Percentiles rank a stretch among this genome's conserved stretches.
phyloP scores from a whole-genome alignment of 2,113 vertebrate species.

The Amazona vittata region DNA sequence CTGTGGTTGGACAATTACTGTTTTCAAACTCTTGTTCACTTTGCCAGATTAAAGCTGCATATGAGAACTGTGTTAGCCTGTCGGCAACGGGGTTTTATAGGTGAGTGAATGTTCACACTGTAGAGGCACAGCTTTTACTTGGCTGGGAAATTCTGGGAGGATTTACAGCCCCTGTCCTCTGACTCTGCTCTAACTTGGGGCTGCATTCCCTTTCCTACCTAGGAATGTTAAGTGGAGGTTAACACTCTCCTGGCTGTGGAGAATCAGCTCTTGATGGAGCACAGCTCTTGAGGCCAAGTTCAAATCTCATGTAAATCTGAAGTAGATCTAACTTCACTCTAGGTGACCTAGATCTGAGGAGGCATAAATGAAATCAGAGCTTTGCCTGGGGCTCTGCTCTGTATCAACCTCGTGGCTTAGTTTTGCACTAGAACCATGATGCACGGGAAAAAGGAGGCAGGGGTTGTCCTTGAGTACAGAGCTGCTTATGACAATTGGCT shows the following conservation, averaged over 20 bases:
- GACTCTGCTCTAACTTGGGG: neutral
- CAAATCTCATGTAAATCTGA: neutral
- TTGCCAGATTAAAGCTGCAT: constrained; percentile 86
- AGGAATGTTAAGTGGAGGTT: neutral
- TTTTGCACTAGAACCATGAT: neutral
- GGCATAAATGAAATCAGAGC: neutral
- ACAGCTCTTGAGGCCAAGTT: neutral
- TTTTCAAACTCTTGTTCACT: constrained; percentile 6
- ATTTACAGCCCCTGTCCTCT: neutral
- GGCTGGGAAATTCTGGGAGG: neutral
- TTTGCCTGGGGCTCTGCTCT: neutral
- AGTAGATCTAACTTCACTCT: neutral
- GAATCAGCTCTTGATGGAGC: neutral
- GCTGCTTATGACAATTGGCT: neutral
- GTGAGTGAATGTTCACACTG: constrained; percentile 74
- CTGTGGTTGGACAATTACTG: neutral
- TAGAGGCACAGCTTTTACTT: neutral
- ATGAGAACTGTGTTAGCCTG: constrained; percentile 84
- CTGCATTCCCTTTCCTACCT: neutral
- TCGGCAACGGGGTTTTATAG: constrained; percentile 93
- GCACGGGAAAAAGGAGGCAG: neutral
- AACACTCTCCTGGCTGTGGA: neutral
- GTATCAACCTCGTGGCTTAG: neutral
- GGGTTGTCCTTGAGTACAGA: neutral
- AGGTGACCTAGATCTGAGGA: neutral